These are phyloP conservation scores for Lepidochitona cinerea DNA, from an alignment of 2,888 invertebrate species.

Conservation along the genomic window DNA sequence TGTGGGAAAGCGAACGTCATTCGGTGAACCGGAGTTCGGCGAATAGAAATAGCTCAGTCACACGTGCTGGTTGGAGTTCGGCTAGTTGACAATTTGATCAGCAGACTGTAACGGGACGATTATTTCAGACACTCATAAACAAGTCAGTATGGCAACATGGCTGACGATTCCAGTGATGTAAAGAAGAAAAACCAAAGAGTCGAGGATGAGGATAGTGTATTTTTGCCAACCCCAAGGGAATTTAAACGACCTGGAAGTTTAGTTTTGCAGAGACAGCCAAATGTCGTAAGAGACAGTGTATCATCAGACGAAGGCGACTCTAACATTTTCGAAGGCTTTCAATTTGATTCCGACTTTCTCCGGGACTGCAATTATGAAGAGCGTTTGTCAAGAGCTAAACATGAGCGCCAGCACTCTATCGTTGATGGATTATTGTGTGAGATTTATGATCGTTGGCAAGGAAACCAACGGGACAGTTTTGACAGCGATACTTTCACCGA, in stretches of 20 bases:
- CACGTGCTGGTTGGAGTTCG: background rate
- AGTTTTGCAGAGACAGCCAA: background rate
- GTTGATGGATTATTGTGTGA: conserved; percentile 68
- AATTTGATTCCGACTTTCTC: background rate
- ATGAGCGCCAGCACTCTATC: conserved; percentile 40
- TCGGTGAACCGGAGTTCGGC: background rate
- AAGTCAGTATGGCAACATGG: conserved; percentile 6
- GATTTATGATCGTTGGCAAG: conserved; percentile 67
- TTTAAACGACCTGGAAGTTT: background rate
- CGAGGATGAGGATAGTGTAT: background rate
- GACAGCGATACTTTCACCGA: conserved; percentile 70
- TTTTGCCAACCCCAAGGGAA: background rate
- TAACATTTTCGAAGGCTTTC: background rate
- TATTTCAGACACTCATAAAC: background rate
- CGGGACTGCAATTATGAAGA: background rate
- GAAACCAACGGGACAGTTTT: conserved; percentile 58
- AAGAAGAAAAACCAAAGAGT: background rate
- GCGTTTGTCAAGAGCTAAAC: background rate
- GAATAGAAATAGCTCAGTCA: too few species aligned
- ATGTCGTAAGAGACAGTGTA: background rate
- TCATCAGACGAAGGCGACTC: background rate
- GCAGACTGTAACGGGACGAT: conserved; percentile 1
- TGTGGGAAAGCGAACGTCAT: too few species aligned
- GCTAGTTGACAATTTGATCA: background rate
- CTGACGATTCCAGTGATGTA: background rate